Conservation (phyloP, 35 echinoderm and acorn worm genomes). For the Strongylocentrotus purpuratus region DNA sequence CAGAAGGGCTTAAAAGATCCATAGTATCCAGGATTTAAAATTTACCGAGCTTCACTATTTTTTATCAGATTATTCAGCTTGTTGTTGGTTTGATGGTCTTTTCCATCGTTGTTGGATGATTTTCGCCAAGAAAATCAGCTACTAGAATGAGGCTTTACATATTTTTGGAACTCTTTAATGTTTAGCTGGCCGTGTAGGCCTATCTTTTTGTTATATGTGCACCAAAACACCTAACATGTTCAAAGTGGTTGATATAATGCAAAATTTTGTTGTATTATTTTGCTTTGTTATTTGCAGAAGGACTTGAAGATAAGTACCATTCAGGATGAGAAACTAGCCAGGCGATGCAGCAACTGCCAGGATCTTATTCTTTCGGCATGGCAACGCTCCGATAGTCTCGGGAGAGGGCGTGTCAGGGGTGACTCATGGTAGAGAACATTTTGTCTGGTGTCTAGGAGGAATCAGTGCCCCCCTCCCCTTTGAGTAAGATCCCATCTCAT, state of each 20-base stretch:
- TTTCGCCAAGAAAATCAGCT: too few relatives aligned
- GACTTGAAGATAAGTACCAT: slow-evolving; percentile 50
- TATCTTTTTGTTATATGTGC: too few relatives aligned
- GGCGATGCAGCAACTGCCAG: slow-evolving; percentile 69
- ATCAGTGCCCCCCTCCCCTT: background rate
- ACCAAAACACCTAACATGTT: too few relatives aligned
- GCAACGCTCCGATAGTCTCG: slow-evolving; percentile 73
- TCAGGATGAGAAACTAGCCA: slow-evolving; percentile 53
- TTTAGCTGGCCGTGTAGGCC: too few relatives aligned
- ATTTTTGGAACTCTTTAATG: too few relatives aligned
- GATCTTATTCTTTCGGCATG: slow-evolving; percentile 70
- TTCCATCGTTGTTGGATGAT: too few relatives aligned
- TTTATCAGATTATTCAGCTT: too few relatives aligned
- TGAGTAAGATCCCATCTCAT: background rate
- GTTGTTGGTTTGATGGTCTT: too few relatives aligned
- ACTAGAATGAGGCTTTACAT: too few relatives aligned
- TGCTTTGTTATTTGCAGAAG: slow-evolving; percentile 26
- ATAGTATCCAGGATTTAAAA: too few relatives aligned
- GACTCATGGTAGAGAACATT: slow-evolving; percentile 58
- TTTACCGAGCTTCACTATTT: too few relatives aligned
- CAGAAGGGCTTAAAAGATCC: too few relatives aligned
- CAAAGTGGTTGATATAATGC: background rate
- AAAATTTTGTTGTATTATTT: background rate
- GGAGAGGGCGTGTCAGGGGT: slow-evolving; percentile 62
- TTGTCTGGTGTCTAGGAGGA: background rate